Conservation (phyloP, 2,888 invertebrate genomes). For the Pyralis farinalis region DNA sequence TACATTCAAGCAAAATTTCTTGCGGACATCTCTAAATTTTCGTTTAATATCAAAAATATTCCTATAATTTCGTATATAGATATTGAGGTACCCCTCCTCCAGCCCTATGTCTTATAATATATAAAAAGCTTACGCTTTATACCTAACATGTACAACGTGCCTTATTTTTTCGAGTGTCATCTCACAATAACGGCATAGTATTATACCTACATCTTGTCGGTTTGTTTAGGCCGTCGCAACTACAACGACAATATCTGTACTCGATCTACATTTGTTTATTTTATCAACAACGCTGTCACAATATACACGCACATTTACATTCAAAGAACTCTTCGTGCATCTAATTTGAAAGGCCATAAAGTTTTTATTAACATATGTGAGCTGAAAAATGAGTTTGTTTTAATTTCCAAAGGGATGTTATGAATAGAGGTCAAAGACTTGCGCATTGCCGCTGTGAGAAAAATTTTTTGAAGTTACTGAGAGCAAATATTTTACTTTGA, state of each 20-base stretch:
- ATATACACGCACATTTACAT: slow-evolving; percentile 16
- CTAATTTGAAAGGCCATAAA: no score
- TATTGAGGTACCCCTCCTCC: no score
- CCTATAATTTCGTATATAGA: no score
- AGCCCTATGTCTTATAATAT: no score
- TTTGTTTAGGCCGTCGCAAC: slow-evolving; percentile 54
- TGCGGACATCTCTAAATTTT: no score
- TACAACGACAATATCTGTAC: slow-evolving; percentile 72
- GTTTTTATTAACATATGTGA: no score
- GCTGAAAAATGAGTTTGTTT: slow-evolving; percentile 16
- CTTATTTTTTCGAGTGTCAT: slow-evolving; percentile 32
- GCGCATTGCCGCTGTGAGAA: slow-evolving; percentile 28
- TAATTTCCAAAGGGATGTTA: slow-evolving; percentile 48
- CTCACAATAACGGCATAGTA: slow-evolving; percentile 22
- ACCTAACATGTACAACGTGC: slow-evolving; percentile 11
- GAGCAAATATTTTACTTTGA: no score
- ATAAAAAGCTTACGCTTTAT: no score
- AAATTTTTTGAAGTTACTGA: slow-evolving; percentile 13
- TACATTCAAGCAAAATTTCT: no score
- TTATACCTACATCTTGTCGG: slow-evolving; percentile 18
- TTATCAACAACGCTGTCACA: slow-evolving; percentile 54
- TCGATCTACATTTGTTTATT: slow-evolving; percentile 67
- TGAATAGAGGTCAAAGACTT: slow-evolving; percentile 64
- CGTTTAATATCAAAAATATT: no score
- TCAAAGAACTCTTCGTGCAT: no score